Evolutionary conservation across 2,797 vertebrate genomes (phyloP).

Genomic region (Iguana delicatissima): DNA sequence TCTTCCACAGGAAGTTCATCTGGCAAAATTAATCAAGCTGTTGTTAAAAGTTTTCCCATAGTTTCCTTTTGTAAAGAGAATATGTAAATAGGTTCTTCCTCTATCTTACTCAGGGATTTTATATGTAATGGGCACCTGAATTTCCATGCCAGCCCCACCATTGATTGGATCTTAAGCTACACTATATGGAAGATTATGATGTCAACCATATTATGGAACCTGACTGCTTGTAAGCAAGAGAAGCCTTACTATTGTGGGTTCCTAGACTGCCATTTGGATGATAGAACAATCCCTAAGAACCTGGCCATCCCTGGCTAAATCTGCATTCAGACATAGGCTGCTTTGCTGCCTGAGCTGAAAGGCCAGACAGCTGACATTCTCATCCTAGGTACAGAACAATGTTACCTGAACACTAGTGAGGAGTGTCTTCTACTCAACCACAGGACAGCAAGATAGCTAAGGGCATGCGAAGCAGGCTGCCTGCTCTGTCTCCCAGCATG

Average conservation of each 20-base stretch:
- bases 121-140: no score
- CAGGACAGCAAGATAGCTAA: no score
- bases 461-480: no score
- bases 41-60: not conserved
- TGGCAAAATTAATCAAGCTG: not conserved
- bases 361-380: no score
- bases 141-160: no score
- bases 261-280: not conserved
- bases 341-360: no score
- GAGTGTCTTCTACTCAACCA: no score
- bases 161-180: not conserved
- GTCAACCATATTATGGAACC: not conserved
- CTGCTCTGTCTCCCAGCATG: no score
- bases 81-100: not conserved
- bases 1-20: conserved; percentile 1
- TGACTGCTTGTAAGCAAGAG: not conserved
- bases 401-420: no score
- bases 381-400: no score
- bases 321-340: not conserved
- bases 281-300: not conserved
- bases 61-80: not conserved
- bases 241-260: not conserved
- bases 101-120: not conserved
- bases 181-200: not conserved
- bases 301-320: not conserved